Conservation (phyloP, 2,113 vertebrate species). For the rat (Rattus norvegicus) region DNA sequence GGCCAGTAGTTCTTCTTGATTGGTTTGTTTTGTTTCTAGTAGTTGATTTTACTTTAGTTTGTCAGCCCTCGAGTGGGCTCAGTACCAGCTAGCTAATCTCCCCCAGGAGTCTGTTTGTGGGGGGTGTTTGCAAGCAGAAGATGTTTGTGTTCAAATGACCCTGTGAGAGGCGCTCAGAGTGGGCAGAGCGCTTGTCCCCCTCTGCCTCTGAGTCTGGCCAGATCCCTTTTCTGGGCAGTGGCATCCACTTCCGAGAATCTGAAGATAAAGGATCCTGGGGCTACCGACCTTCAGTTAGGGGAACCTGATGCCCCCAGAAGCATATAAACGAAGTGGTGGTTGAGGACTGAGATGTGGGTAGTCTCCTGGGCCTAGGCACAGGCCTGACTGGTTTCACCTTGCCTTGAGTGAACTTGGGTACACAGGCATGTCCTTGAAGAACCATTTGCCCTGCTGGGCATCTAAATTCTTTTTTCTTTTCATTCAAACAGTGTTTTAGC, state of each 20-base stretch:
- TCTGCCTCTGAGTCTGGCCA: background rate
- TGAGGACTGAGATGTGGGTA: background rate
- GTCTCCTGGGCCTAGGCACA: too few species aligned
- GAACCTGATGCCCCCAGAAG: background rate
- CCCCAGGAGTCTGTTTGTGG: background rate
- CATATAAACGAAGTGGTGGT: background rate
- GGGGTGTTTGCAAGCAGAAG: background rate
- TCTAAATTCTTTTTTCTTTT: background rate
- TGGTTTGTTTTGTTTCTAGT: constrained; percentile 59
- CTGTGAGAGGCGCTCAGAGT: background rate
- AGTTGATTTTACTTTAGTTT: constrained; percentile 41
- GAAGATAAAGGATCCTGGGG: background rate
- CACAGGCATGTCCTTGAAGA: background rate
- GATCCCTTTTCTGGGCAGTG: background rate
- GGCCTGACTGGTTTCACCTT: background rate
- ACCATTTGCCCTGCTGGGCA: fast-evolving
- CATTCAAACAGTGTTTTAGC: background rate
- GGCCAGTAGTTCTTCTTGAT: constrained; percentile 50
- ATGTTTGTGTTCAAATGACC: background rate
- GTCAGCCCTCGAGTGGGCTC: background rate
- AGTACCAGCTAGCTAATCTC: background rate
- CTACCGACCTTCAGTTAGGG: background rate
- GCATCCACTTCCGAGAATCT: background rate
- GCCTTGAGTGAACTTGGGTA: background rate
- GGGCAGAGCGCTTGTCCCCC: background rate